Base-by-base conservation (phyloP, 2,113 vertebrate species). In the Potamarius usumacintae region DNA sequence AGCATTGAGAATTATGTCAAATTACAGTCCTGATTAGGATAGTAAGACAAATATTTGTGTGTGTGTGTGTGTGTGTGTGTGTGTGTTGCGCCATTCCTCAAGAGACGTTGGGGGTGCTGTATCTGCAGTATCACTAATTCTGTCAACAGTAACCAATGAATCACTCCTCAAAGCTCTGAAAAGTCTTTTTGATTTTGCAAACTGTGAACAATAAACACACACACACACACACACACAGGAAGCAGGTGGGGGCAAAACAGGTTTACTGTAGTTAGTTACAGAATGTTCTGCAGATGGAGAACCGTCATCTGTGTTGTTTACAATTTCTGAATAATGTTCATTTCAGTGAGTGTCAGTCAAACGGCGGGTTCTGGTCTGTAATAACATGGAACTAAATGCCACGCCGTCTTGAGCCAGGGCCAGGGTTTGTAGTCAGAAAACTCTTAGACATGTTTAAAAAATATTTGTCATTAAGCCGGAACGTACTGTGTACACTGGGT, bases 281-380 rank as follows among this genome's bases (percentile, higher is more conserved):
- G 50, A 57, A 57, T 15, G n/a, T 58, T 80, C 63, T 25, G 62
- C 84, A 81, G 57, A 71, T n/a, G 7, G 25, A 71, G 53, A 48
- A 7, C 84, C 4, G 10, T 18, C 9, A 10, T 27, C 25, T 30
- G 18, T 53, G 34, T 34, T 60, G 69, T 78, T 84, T 57, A 55
- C 12, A 85, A 89, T 91, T 91, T 91, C 27, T 65, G 91, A 89
- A 87, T 81, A 72, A 62, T 89, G 53, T 6, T 85, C 88, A 92
- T 90, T 90, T 91, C 15, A 27, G 83, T 88, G 85, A 89, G 90
- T 88, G 76, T 85, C 90, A 85, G 89, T 86, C 88, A 90, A 90
- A 91, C 89, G 81, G 22, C 52, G 25, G 77, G 4, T 34, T 58
- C 27, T 30, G 5, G 30, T 25, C 20, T 50, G 58, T 48, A 63